A percentile compares a stretch with the other conserved stretches of the same genome.
Evolutionary conservation across 2,888 invertebrate species (phyloP).

Genomic region (Drosophila incognita): DNA sequence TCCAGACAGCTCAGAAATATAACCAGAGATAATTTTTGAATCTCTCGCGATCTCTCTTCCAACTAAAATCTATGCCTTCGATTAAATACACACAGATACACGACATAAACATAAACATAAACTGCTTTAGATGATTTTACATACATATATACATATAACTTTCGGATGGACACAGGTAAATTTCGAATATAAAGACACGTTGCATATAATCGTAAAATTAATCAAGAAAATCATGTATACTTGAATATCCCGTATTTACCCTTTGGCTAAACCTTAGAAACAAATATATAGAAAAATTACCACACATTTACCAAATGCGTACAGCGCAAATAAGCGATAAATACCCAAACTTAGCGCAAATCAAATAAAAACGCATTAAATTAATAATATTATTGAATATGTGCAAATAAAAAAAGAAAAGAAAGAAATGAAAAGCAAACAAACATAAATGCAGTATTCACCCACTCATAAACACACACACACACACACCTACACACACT

Average conservation of each 20-base stretch:
- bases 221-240: constrained; percentile 44
- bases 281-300: constrained; percentile 60
- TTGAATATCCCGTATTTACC: constrained; percentile 38
- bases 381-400: constrained; percentile 27
- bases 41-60: neutral
- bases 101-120: constrained; percentile 23
- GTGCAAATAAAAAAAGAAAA: constrained; percentile 9
- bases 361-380: constrained; percentile 20
- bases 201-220: constrained; percentile 58
- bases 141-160: constrained; percentile 35
- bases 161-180: constrained; percentile 68
- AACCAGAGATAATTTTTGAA: neutral
- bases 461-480: constrained; percentile 14
- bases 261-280: constrained; percentile 60
- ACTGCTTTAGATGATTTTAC: constrained; percentile 30
- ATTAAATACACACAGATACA: constrained; percentile 14
- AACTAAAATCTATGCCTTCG: constrained; percentile 3
- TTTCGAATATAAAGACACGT: constrained; percentile 36
- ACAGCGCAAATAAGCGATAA: constrained; percentile 11
- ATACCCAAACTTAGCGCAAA: constrained; percentile 20
- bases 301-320: constrained; percentile 25
- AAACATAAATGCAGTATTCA: constrained; percentile 22
- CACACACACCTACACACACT: constrained; percentile 9
- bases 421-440: constrained; percentile 5
- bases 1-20: constrained; percentile 5